Percentiles rank a stretch among this genome's conserved stretches.
Evolutionary conservation across 1,140 invertebrate species (phyloP).

Genomic region (Halesus radiatus): DNA sequence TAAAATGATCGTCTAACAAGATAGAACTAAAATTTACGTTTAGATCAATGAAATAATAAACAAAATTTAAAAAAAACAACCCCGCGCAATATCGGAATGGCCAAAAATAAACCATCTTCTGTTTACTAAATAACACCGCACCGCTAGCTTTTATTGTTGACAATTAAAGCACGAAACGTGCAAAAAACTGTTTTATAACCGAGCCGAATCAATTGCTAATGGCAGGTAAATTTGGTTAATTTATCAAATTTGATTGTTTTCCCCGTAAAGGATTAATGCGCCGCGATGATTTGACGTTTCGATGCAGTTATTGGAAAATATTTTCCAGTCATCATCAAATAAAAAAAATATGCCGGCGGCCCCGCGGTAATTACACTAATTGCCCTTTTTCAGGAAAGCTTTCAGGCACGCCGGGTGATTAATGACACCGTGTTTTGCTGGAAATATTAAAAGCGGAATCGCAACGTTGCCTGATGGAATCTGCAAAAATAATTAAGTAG

Average conservation of each 20-base stretch:
- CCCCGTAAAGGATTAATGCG: not conserved
- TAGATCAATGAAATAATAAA: too few relatives aligned
- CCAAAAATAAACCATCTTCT: too few relatives aligned
- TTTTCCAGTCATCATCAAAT: conserved; percentile 44
- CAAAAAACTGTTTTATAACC: not conserved
- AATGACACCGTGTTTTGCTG: conserved; percentile 48
- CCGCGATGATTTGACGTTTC: conserved; percentile 28
- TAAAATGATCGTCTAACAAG: too few relatives aligned
- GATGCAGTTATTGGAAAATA: conserved; percentile 48
- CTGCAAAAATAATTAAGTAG: conserved; percentile 37
- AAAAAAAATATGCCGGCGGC: conserved; percentile 41
- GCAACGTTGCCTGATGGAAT: conserved; percentile 23
- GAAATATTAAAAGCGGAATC: conserved; percentile 34
- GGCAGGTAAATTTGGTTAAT: not conserved
- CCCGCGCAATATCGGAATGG: too few relatives aligned
- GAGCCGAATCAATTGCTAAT: not conserved
- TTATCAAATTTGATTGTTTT: conserved; percentile 15
- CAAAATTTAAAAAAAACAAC: too few relatives aligned
- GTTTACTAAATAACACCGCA: too few relatives aligned
- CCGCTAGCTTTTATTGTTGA: too few relatives aligned
- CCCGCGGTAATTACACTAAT: conserved; percentile 56
- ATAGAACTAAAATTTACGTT: too few relatives aligned
- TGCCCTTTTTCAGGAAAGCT: conserved; percentile 54
- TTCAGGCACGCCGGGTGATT: conserved; percentile 46
- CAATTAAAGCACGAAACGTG: too few relatives aligned